Conservation (phyloP, 2,888 invertebrate genomes). For the Chrysolina americana region DNA sequence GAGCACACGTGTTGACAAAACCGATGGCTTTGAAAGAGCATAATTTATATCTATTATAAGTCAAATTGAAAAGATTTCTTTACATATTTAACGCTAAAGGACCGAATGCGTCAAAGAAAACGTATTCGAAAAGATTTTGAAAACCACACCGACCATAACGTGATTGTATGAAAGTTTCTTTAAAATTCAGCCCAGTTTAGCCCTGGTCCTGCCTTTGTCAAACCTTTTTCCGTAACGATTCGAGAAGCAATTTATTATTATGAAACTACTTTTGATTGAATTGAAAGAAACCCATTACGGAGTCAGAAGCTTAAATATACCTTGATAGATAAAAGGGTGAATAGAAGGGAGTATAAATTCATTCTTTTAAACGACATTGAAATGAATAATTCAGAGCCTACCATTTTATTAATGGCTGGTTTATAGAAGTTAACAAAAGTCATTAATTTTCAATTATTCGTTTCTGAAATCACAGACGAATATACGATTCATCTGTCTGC, state of each 20-base stretch:
- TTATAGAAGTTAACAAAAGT: too few relatives aligned
- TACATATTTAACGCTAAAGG: constrained; percentile 51
- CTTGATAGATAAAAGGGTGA: constrained; percentile 30
- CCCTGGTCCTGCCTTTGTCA: constrained; percentile 59
- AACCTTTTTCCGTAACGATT: constrained; percentile 53
- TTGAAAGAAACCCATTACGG: constrained; percentile 44
- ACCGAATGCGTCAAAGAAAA: constrained; percentile 55
- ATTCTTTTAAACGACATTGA: neutral
- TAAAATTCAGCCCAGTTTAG: constrained; percentile 58
- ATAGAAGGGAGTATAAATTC: constrained; percentile 42
- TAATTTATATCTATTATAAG: constrained; percentile 66
- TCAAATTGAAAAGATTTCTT: constrained; percentile 56
- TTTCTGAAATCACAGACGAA: too few relatives aligned
- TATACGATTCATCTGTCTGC: too few relatives aligned
- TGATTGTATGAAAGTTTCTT: constrained; percentile 55
- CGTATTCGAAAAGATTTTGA: constrained; percentile 59
- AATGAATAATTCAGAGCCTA: neutral
- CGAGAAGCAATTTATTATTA: constrained; percentile 39
- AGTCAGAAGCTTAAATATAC: constrained; percentile 36
- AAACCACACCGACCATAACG: constrained; percentile 63
- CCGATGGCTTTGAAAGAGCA: constrained; percentile 63
- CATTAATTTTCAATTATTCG: too few relatives aligned
- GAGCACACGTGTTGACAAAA: constrained; percentile 67
- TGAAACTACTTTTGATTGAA: constrained; percentile 47
- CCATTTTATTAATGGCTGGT: neutral